Evolutionary conservation across 2,888 invertebrate species (phyloP), one percentile per base, ranked within the genome.

Genomic region (Heteromyza rotundicornis): DNA sequence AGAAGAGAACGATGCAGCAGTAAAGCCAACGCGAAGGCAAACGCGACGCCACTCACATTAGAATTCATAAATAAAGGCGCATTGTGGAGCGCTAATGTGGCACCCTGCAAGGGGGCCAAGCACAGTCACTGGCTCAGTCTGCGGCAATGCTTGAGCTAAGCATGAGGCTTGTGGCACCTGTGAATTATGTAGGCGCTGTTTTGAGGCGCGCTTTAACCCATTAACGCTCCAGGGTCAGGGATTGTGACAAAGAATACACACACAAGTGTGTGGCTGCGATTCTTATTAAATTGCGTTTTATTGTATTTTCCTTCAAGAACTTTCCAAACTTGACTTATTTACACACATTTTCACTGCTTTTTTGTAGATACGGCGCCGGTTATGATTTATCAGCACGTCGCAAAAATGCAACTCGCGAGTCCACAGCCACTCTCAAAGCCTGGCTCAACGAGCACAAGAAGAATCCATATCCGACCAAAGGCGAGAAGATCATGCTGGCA

Each of bases 371-470:
- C 82, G 93, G 94, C 75, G 92, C 93, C 71, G 40, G 93, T 70
- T 94, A 94, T 86, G 96, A 96, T 86, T 87, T 96, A 84, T 95
- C 96, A 62, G 92, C 94, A 68, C 87, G 96, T 76, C 88, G 97
- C 74, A 97, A 98, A 86, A 98, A 98, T 85, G 97, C 96, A 52
- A 98, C 97, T 57, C 86, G 97, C 69, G 98, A 98, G 84, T 96
- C 96, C 44, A 98, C 97, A 61, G 94, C 94, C 67, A 97, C 96
- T 62, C 86, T 98, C 60, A 97, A 98, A 84, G 95, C 96, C 69
- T 95, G 96, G 96, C 87, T 97, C 65, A 94, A 94, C 85, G 95
- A 96, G 84, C 95, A 96, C 87, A 91, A 94, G 84, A 95, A 95
- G 85, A 95, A 95, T 84, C 95, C 95, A 12, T 96, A 95, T 84